phyloP scores from a whole-genome alignment of 2,113 vertebrate species.

The Dendropsophus ebraccatus region DNA sequence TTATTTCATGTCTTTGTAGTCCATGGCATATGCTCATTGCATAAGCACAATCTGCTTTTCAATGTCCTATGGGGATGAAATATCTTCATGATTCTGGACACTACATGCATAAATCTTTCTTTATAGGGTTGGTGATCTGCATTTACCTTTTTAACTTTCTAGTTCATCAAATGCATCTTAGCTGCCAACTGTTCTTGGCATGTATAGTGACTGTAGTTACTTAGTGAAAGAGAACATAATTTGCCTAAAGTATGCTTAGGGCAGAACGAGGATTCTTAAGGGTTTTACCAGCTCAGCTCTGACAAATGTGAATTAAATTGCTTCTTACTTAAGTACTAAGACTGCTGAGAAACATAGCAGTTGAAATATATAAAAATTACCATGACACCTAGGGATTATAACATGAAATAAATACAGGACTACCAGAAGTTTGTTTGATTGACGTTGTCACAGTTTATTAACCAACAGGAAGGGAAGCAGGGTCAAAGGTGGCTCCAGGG shows the following conservation, averaged over 20 bases:
- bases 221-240: slow-evolving; percentile 21
- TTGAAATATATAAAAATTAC: not conserved
- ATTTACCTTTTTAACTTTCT: slow-evolving; percentile 33
- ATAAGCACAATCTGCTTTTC: slow-evolving; percentile 3
- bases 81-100: slow-evolving; percentile 20
- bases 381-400: no score
- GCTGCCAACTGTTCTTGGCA: slow-evolving; percentile 44
- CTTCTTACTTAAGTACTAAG: not conserved
- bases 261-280: slow-evolving; percentile 28
- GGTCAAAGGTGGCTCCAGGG: no score
- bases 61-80: not conserved
- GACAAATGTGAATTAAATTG: slow-evolving; percentile 4
- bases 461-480: no score
- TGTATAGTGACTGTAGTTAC: not conserved
- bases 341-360: not conserved
- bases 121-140: slow-evolving; percentile 24
- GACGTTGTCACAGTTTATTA: no score
- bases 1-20: slow-evolving; percentile 10
- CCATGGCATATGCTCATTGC: slow-evolving; percentile 3
- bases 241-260: slow-evolving; percentile 43
- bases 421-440: no score
- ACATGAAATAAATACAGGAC: no score
- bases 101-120: not conserved
- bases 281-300: slow-evolving; percentile 10
- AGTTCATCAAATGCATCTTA: slow-evolving; percentile 25